Conservation (phyloP, 2,113 vertebrate species). For the Sylvietta virens region DNA sequence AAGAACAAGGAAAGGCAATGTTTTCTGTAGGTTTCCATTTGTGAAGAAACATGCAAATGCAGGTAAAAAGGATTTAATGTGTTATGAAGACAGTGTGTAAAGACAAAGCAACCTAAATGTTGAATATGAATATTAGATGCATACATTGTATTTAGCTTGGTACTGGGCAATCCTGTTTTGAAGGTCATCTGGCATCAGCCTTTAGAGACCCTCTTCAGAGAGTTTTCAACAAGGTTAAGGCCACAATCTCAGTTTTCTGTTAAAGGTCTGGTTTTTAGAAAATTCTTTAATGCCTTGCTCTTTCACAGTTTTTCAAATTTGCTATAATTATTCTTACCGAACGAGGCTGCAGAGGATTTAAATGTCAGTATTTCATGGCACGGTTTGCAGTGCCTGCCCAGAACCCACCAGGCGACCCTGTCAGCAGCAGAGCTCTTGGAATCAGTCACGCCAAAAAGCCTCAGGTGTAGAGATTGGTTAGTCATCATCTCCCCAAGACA, state of each 20-base stretch:
- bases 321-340: background rate
- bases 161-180: background rate
- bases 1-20: background rate
- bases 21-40: background rate
- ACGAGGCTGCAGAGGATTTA: background rate
- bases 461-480: fast-evolving
- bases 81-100: background rate
- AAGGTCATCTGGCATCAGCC: background rate
- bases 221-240: background rate
- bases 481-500: background rate
- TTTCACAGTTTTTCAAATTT: background rate
- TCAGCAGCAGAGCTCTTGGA: fast-evolving
- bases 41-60: background rate
- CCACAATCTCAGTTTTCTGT: background rate
- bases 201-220: background rate
- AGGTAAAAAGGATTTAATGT: background rate
- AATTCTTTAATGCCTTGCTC: background rate
- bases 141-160: background rate
- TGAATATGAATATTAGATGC: background rate
- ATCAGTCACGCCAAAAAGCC: background rate
- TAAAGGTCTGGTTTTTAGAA: background rate
- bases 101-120: background rate
- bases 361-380: fast-evolving
- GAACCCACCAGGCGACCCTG: background rate
- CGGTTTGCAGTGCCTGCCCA: background rate